A percentile compares a stretch with the other conserved stretches of the same genome.
phyloP scores from a whole-genome alignment of 1,140 invertebrate genomes.

The Drosophila arizonae region DNA sequence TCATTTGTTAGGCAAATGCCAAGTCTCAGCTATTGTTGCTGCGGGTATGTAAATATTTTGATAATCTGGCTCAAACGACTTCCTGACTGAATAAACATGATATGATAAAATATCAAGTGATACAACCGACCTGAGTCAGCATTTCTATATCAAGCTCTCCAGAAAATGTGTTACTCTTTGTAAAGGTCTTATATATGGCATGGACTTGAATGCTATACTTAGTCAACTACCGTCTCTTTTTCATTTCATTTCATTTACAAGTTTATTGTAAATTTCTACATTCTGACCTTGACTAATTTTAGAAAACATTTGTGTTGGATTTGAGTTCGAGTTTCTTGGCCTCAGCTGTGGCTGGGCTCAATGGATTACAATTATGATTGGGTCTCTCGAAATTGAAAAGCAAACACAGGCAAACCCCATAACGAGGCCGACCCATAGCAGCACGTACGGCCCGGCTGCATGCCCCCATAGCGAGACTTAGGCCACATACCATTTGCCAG shows the following conservation, averaged over 20 bases:
- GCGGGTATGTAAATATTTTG: conserved; percentile 9
- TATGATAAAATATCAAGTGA: conserved; percentile 16
- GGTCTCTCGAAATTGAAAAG: conserved; percentile 21
- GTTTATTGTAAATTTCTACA: neutral
- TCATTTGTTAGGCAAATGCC: conserved; percentile 7
- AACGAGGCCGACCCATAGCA: conserved; percentile 64
- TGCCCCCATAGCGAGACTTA: conserved; percentile 17
- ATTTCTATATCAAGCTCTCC: neutral
- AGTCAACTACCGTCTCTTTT: too few species aligned
- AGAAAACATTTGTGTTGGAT: conserved; percentile 11
- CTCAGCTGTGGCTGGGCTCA: neutral
- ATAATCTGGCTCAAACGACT: neutral
- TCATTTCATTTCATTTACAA: neutral
- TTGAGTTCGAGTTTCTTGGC: neutral
- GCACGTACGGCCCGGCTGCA: conserved; percentile 46
- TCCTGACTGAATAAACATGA: conserved; percentile 22
- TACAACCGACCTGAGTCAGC: conserved; percentile 3
- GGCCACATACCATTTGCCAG: conserved; percentile 24
- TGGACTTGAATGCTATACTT: too few species aligned
- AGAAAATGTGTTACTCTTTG: too few species aligned
- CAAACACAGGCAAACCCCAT: neutral
- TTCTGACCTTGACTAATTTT: neutral
- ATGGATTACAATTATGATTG: conserved; percentile 31
- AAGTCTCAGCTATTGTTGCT: neutral
- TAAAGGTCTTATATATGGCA: too few species aligned